Conservation (phyloP, 2,113 vertebrate genomes). For the Numenius arquata region DNA sequence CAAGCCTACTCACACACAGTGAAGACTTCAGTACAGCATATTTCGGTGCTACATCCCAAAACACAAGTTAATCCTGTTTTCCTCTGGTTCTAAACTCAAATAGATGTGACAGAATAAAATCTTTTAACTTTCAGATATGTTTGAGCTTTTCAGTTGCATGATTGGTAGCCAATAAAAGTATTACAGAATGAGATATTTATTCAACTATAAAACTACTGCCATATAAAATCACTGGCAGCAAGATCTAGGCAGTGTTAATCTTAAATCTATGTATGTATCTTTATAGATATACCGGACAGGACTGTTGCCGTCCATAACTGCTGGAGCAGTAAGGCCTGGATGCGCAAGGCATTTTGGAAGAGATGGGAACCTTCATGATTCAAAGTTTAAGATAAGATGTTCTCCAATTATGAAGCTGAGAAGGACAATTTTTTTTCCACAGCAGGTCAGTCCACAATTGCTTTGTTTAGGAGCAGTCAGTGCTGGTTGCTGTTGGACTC, state of each 20-base stretch:
- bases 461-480: neutral
- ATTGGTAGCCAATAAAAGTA: neutral
- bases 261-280: neutral
- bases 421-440: neutral
- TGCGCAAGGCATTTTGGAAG: neutral
- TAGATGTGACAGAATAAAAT: neutral
- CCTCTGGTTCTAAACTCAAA: neutral
- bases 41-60: neutral
- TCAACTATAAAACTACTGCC: neutral
- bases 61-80: neutral
- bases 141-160: neutral
- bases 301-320: neutral
- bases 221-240: neutral
- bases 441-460: neutral
- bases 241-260: neutral
- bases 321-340: neutral
- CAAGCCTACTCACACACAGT: neutral
- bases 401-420: neutral
- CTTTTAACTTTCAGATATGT: neutral
- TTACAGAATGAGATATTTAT: neutral
- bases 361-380: neutral
- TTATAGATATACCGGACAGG: neutral
- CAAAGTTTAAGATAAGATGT: neutral
- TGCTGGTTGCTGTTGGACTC: neutral
- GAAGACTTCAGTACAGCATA: neutral